phyloP scores from a whole-genome alignment of 2,113 vertebrate genomes.

The Struthidea cinerea region DNA sequence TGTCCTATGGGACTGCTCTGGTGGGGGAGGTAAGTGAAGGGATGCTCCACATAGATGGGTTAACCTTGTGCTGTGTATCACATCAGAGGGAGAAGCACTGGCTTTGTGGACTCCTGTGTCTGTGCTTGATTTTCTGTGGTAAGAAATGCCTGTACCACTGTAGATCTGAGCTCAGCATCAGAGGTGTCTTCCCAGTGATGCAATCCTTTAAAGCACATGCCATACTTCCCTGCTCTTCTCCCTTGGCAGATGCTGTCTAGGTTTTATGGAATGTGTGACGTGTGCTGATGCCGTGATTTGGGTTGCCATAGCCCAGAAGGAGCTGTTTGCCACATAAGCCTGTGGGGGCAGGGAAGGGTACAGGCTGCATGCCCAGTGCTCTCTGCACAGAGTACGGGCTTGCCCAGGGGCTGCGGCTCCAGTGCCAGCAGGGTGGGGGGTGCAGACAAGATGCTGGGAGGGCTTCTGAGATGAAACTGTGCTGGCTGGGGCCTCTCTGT shows the following conservation, averaged over 20 bases:
- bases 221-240: neutral
- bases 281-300: neutral
- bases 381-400: rapidly evolving
- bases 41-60: neutral
- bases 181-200: neutral
- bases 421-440: neutral
- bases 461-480: neutral
- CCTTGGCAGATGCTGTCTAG: neutral
- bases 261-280: rapidly evolving
- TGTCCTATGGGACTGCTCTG: neutral
- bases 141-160: neutral
- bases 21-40: neutral
- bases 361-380: rapidly evolving
- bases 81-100: neutral
- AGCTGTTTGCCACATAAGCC: neutral
- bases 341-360: neutral
- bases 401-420: neutral
- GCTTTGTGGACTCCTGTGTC: neutral
- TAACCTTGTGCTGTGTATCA: neutral
- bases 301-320: neutral
- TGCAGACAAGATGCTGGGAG: neutral
- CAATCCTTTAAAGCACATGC: neutral
- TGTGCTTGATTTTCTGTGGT: neutral
- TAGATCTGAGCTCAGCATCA: neutral
- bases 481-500: neutral